These are phyloP conservation scores for Etheostoma nigrum DNA, from an alignment of 2,797 vertebrate genomes.

Conservation along the genomic window DNA sequence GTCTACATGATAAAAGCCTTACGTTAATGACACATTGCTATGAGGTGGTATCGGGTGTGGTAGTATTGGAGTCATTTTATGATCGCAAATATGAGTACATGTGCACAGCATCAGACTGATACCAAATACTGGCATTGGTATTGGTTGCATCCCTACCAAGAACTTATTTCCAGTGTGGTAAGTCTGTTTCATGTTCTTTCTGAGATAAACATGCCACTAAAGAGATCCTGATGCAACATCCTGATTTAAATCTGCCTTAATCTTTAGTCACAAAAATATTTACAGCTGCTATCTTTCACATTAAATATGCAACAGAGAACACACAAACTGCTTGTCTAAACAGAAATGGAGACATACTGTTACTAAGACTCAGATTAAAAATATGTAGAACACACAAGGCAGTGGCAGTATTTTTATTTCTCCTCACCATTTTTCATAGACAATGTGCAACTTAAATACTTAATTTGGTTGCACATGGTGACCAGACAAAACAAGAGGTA, in stretches of 20 bases:
- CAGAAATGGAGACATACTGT: conserved; percentile 20
- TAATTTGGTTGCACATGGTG: conserved; percentile 23
- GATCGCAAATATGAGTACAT: too few relatives aligned
- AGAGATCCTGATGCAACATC: conserved; percentile 46
- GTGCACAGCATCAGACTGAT: too few relatives aligned
- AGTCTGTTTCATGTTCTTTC: conserved; percentile 40
- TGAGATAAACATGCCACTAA: conserved; percentile 25
- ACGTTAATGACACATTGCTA: too few relatives aligned
- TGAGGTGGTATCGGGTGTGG: too few relatives aligned
- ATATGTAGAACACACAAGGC: conserved; percentile 13
- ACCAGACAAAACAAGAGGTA: conserved; percentile 44
- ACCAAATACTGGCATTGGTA: too few relatives aligned
- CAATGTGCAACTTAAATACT: neutral
- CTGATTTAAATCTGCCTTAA: conserved; percentile 54
- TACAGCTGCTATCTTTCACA: conserved; percentile 39
- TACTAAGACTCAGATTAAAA: conserved; percentile 13
- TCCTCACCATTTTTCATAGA: neutral
- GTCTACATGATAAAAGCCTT: too few relatives aligned
- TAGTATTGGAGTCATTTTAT: too few relatives aligned
- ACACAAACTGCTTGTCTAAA: conserved; percentile 41
- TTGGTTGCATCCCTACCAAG: neutral
- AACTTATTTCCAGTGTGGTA: conserved; percentile 16
- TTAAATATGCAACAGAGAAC: conserved; percentile 28
- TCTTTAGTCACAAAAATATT: conserved; percentile 38
- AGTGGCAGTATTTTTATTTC: neutral